A percentile compares a stretch with the other conserved stretches of the same genome.
Conservation (phyloP, 2,888 invertebrate species). For the Clepsis dumicolana region DNA sequence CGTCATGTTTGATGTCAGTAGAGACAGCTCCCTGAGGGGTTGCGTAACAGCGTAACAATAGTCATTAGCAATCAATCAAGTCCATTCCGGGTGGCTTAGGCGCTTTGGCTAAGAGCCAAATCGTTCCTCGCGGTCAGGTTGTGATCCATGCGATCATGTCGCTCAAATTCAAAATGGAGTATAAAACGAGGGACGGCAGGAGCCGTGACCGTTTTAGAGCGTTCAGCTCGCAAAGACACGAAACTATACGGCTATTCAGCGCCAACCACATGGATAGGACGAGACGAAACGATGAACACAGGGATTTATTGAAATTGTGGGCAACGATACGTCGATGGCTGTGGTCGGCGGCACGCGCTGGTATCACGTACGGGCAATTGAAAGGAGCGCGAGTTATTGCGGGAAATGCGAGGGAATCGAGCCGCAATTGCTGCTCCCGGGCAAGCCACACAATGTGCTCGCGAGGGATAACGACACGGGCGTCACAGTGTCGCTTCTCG, state of each 20-base stretch:
- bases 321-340: slow-evolving; percentile 65
- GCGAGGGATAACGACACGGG: slow-evolving; percentile 59
- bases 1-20: slow-evolving; percentile 70
- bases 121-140: slow-evolving; percentile 70
- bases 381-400: slow-evolving; percentile 79
- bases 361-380: slow-evolving; percentile 77
- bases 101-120: slow-evolving; percentile 61
- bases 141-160: slow-evolving; percentile 47
- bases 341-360: slow-evolving; percentile 77
- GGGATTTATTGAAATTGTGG: slow-evolving; percentile 76
- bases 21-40: slow-evolving; percentile 60
- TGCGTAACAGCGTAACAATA: slow-evolving; percentile 77
- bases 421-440: slow-evolving; percentile 75
- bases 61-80: slow-evolving; percentile 82
- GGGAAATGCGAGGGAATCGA: slow-evolving; percentile 73
- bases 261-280: slow-evolving; percentile 55
- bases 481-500: slow-evolving; percentile 58
- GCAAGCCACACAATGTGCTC: slow-evolving; percentile 68
- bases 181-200: slow-evolving; percentile 32
- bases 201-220: slow-evolving; percentile 56
- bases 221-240: slow-evolving; percentile 49
- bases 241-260: slow-evolving; percentile 53
- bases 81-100: slow-evolving; percentile 64
- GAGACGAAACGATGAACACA: slow-evolving; percentile 64
- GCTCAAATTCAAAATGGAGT: slow-evolving; percentile 42